Evolutionary conservation across 2,797 vertebrate species (phyloP).

Genomic region (Taeniopygia guttata): DNA sequence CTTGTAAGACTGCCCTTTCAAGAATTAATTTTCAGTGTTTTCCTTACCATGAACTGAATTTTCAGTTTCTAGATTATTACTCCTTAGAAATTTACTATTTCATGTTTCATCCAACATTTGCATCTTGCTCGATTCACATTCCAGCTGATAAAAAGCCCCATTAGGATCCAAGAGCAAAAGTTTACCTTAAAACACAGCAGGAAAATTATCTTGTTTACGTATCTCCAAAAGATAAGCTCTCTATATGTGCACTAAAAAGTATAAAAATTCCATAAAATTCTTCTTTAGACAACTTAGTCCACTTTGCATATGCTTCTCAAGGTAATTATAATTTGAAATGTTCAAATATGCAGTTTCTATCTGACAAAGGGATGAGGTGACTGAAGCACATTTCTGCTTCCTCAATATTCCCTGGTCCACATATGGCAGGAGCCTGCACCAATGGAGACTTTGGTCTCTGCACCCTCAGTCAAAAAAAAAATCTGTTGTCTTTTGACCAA

Average conservation of each 20-base stretch:
- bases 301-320: background rate
- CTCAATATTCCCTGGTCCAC: background rate
- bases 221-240: background rate
- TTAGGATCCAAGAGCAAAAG: background rate
- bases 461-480: background rate
- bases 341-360: background rate
- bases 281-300: background rate
- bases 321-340: background rate
- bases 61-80: conserved; percentile 1
- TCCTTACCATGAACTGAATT: background rate
- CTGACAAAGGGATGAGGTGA: background rate
- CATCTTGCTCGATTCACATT: conserved; percentile 75
- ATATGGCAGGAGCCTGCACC: background rate
- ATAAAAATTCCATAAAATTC: background rate
- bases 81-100: background rate
- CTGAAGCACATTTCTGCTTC: background rate
- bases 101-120: conserved; percentile 52
- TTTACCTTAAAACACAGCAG: background rate
- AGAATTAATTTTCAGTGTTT: background rate
- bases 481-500: background rate
- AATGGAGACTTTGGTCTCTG: background rate
- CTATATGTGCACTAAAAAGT: background rate
- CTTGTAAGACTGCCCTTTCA: conserved; percentile 72
- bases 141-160: conserved; percentile 69
- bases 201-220: background rate